Conservation (phyloP, 1,140 invertebrate genomes). For the Scylla paramamosain region DNA sequence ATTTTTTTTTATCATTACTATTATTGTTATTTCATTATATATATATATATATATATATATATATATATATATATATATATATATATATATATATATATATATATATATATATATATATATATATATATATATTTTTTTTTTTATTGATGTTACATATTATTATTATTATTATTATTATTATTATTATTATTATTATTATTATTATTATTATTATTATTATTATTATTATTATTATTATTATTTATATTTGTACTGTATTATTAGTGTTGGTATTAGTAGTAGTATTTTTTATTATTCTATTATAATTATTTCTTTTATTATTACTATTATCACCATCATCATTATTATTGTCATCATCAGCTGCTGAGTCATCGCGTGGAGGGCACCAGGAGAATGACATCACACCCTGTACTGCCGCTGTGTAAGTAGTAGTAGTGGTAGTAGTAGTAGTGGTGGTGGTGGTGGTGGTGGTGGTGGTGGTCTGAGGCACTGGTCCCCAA, state of each 20-base stretch:
- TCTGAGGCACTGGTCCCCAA: too few relatives aligned
- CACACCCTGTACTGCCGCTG: conserved; percentile 95
- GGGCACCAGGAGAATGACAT: conserved; percentile 95
- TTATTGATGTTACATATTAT: conserved; percentile 79
- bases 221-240: background rate
- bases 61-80: too few relatives aligned
- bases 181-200: background rate
- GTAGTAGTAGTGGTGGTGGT: conserved; percentile 21
- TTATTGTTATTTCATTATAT: background rate
- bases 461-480: background rate
- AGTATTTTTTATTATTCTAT: background rate
- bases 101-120: conserved; percentile 1
- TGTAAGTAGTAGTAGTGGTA: conserved; percentile 83
- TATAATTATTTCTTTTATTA: background rate
- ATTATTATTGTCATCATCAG: conserved; percentile 81
- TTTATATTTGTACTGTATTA: background rate
- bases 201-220: conserved; percentile 26
- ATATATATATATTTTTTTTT: background rate
- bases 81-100: too few relatives aligned
- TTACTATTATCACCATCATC: conserved; percentile 2
- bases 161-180: background rate
- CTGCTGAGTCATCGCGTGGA: conserved; percentile 92
- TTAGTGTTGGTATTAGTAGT: background rate
- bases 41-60: too few relatives aligned
- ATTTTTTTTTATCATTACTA: background rate